Evolutionary conservation across 2,113 vertebrate genomes (phyloP).

Genomic region (Gadus macrocephalus): DNA sequence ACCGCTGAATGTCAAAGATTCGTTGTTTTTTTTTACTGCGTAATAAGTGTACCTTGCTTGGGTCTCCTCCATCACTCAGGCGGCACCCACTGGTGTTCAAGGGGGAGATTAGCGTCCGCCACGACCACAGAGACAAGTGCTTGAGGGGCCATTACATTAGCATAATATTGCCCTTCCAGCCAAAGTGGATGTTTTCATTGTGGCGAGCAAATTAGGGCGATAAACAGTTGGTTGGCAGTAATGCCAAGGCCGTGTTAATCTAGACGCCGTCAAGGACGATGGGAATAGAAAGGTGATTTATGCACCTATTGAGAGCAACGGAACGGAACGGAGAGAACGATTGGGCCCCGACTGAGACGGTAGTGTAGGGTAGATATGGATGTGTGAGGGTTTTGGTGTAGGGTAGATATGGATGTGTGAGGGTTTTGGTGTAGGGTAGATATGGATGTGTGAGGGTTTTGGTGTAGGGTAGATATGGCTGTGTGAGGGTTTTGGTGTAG

Average conservation of each 20-base stretch:
- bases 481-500: constrained; percentile 12
- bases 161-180: constrained; percentile 52
- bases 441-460: constrained; percentile 4
- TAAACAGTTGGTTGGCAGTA: constrained; percentile 23
- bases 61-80: constrained; percentile 8
- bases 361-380: constrained; percentile 16
- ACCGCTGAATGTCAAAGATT: constrained; percentile 5
- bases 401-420: no score
- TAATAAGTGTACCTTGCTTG: neutral
- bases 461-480: constrained; percentile 11
- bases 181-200: neutral
- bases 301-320: constrained; percentile 27
- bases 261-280: constrained; percentile 17
- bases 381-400: constrained; percentile 23
- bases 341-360: neutral
- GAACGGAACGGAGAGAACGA: constrained; percentile 5
- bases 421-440: constrained; percentile 10
- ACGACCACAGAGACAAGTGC: constrained; percentile 30
- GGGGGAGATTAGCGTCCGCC: constrained; percentile 15
- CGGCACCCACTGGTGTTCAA: constrained; percentile 12
- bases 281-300: constrained; percentile 31
- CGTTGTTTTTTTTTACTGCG: neutral
- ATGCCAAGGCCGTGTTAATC: constrained; percentile 35
- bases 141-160: constrained; percentile 33
- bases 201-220: constrained; percentile 22